A percentile compares a stretch with the other conserved stretches of the same genome.
Evolutionary conservation across 1,140 invertebrate species (phyloP).

Genomic region (Leptopilina clavipes): DNA sequence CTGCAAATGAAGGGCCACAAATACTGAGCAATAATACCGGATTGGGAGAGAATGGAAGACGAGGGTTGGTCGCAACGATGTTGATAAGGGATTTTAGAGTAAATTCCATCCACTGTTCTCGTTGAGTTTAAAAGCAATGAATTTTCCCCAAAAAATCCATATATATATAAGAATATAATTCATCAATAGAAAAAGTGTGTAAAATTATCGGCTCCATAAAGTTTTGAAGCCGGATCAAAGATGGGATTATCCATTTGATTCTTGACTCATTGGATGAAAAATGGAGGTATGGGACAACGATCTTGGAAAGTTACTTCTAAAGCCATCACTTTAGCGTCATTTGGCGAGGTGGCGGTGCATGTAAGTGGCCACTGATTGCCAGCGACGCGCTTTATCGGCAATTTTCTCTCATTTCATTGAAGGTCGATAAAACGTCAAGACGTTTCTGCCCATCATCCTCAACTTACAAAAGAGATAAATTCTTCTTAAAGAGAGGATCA

Average conservation of each 20-base stretch:
- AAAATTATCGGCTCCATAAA: not conserved
- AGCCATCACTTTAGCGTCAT: conserved; percentile 46
- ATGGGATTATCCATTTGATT: not conserved
- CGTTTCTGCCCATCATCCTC: conserved; percentile 6
- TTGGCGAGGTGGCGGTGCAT: conserved; percentile 53
- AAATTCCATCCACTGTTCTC: too few relatives aligned
- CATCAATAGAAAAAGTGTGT: too few relatives aligned
- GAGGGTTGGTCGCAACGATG: too few relatives aligned
- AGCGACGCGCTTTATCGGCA: conserved; percentile 45
- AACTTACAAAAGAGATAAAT: not conserved
- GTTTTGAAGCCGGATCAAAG: not conserved
- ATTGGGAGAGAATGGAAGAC: not conserved
- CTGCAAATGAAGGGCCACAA: conserved; percentile 45
- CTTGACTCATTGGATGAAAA: not conserved
- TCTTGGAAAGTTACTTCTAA: conserved; percentile 38
- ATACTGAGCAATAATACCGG: conserved; percentile 30
- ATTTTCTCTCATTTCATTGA: conserved; percentile 35
- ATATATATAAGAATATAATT: too few relatives aligned
- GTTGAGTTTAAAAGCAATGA: too few relatives aligned
- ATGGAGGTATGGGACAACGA: conserved; percentile 4
- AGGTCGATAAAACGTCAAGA: conserved; percentile 17
- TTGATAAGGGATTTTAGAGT: too few relatives aligned
- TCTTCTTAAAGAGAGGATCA: too few relatives aligned
- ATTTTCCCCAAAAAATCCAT: too few relatives aligned
- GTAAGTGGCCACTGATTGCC: conserved; percentile 52